These are phyloP conservation scores for Zygothrica quintamaculata DNA, from an alignment of 2,888 invertebrate genomes.

Conservation along the genomic window DNA sequence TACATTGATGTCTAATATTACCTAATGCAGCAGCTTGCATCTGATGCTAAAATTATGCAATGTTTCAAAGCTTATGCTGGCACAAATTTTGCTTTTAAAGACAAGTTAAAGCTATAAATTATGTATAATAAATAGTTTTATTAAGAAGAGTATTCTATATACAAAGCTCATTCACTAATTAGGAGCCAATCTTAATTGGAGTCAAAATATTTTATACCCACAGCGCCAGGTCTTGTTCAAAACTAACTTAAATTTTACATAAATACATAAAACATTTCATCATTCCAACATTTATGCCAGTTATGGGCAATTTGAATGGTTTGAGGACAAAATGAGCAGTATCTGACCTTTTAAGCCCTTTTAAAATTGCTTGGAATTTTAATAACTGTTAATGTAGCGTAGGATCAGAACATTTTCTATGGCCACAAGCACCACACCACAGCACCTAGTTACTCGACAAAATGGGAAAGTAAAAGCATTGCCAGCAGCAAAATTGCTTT, in stretches of 20 bases:
- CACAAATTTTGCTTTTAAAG: too few relatives aligned
- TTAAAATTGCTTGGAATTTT: slow-evolving; percentile 27
- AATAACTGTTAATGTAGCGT: slow-evolving; percentile 33
- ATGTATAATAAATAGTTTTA: too few relatives aligned
- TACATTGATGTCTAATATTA: too few relatives aligned
- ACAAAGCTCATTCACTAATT: too few relatives aligned
- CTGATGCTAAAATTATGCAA: too few relatives aligned
- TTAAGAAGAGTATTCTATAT: too few relatives aligned
- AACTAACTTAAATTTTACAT: slow-evolving; percentile 28
- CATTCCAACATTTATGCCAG: slow-evolving; percentile 5
- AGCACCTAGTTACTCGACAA: slow-evolving; percentile 36
- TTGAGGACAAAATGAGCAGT: background rate
- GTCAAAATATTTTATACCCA: too few relatives aligned
- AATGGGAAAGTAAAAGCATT: slow-evolving; percentile 45
- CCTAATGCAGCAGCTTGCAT: too few relatives aligned
- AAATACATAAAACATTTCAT: slow-evolving; percentile 23
- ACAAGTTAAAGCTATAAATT: too few relatives aligned
- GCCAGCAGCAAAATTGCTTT: slow-evolving; percentile 65
- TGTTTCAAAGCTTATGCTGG: too few relatives aligned
- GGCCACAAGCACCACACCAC: slow-evolving; percentile 33
- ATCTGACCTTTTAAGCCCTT: slow-evolving; percentile 35
- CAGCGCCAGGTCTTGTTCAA: too few relatives aligned
- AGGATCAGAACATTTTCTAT: slow-evolving; percentile 5
- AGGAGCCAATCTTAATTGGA: too few relatives aligned
- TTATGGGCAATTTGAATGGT: background rate